Evolutionary conservation across 2,797 vertebrate species (phyloP).

Genomic region (Eremophila alpestris): DNA sequence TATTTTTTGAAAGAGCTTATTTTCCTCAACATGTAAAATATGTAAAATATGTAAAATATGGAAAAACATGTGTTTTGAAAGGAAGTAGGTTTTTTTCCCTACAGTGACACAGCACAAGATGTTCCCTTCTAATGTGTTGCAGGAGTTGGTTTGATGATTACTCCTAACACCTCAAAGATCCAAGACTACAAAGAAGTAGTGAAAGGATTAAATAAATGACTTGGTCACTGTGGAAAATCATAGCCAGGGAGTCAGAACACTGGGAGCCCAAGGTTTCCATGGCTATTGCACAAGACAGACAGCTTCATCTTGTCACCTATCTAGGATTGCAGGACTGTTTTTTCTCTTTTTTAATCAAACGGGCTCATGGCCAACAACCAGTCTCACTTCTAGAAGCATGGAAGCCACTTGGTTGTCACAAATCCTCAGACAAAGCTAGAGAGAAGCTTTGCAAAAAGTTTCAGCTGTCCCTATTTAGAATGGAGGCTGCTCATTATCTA

Average conservation of each 20-base stretch:
- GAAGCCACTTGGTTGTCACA: background rate
- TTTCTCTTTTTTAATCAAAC: background rate
- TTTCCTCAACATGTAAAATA: background rate
- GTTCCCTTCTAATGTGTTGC: background rate
- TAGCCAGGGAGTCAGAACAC: background rate
- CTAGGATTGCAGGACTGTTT: background rate
- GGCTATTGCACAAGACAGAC: background rate
- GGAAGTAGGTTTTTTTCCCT: background rate
- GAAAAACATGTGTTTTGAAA: background rate
- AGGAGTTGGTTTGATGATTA: background rate
- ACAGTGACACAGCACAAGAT: background rate
- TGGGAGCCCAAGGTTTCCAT: background rate
- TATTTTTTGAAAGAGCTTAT: background rate
- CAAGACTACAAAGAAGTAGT: background rate
- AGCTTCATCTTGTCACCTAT: background rate
- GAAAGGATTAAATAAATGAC: slow-evolving; percentile 27
- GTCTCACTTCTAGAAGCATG: background rate
- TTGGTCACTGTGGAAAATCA: background rate
- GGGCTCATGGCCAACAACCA: background rate
- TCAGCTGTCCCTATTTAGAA: background rate
- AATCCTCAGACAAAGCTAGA: background rate
- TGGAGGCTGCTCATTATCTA: background rate
- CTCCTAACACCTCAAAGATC: background rate
- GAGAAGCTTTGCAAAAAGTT: slow-evolving; percentile 10
- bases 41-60: too few relatives aligned